Base-by-base conservation (phyloP, 2,113 vertebrate genomes). In the Gorsachius goisagi region DNA sequence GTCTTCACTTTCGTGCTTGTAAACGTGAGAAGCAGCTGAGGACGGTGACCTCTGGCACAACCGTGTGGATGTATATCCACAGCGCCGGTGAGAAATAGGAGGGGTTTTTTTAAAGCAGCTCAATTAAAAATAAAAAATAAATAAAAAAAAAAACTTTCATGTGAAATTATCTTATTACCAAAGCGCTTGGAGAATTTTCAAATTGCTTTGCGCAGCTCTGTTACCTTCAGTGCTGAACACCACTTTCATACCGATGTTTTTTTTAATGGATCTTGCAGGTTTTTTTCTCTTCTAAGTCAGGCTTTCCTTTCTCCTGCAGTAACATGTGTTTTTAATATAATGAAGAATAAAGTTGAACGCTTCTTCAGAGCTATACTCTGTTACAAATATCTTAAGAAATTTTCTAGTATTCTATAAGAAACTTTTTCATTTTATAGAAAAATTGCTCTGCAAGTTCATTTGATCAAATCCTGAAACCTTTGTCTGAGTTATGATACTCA, bases 251-350 rank as follows among this genome's bases (percentile, higher is more conserved):
- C 91, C 95, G 62, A 13, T 0, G 5, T 5, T 30, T 60, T 47
- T 75, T 64, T 60, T 85, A 50, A 93, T 89, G 35, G 62, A 93
- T 88, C 39, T 28, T 90, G 12, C 67, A 68, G 33, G 53, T 68
- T 71, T 75, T 88, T 76, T 94, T 27, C 52, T 45, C 59, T 89
- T 79, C 45, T 35, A 47, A 71, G 24, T 85, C 24, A 68, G 67
- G 26, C 73, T 84, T 90, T 88, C 52, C 78, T 39, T 93, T 44
- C 74, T 64, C 53, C 28, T 69, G 66, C 72, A 55, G 56, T 32
- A 58, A 44, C 93, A 94, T 79, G 55, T 95, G 93, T 44, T 93
- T 94, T 87, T 76, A 60, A 94, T 94, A 69, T 23, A 53, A 55
- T 1, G 56, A 75, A 67, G 77, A 94, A 81, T 37, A 55, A 78